phyloP scores from a whole-genome alignment of 2,888 invertebrate species.

The Stenchaetothrips biformis region DNA sequence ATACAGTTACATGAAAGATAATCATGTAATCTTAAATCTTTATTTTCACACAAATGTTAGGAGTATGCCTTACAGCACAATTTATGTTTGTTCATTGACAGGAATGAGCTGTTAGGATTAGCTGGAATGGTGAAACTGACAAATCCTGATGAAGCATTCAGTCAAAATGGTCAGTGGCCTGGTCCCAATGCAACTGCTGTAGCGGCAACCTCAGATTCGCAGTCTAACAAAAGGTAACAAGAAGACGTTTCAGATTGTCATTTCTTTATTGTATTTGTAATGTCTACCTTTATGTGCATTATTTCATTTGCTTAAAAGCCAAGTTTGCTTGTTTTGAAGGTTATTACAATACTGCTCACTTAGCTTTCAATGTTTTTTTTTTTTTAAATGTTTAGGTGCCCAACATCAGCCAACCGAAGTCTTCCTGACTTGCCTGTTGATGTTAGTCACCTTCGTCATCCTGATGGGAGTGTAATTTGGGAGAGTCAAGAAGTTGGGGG shows the following conservation, averaged over 20 bases:
- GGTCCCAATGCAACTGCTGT: conserved; percentile 38
- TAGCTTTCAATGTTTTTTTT: conserved; percentile 39
- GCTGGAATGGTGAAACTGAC: conserved; percentile 68
- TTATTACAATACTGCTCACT: conserved; percentile 29
- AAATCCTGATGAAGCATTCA: conserved; percentile 60
- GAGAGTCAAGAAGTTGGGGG: conserved; percentile 45
- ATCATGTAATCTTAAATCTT: too few relatives aligned
- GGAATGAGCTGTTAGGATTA: conserved; percentile 66
- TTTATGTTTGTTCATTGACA: conserved; percentile 35
- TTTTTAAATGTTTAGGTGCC: conserved; percentile 39
- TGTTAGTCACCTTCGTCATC: conserved; percentile 48
- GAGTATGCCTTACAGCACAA: background rate
- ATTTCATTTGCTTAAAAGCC: conserved; percentile 26
- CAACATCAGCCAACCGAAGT: conserved; percentile 64
- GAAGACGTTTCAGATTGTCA: conserved; percentile 29
- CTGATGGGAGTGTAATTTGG: conserved; percentile 38
- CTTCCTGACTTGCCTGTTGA: conserved; percentile 77
- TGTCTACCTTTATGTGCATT: conserved; percentile 27
- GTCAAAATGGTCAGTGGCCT: conserved; percentile 46
- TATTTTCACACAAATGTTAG: too few relatives aligned
- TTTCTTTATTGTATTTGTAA: conserved; percentile 34
- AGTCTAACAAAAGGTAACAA: conserved; percentile 8
- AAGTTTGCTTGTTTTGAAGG: conserved; percentile 31
- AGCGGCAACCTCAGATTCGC: background rate
- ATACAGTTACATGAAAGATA: too few relatives aligned